Percentiles rank a stretch among this genome's conserved stretches.
Evolutionary conservation across 2,797 vertebrate species (phyloP).

Genomic region (Pitangus sulphuratus): DNA sequence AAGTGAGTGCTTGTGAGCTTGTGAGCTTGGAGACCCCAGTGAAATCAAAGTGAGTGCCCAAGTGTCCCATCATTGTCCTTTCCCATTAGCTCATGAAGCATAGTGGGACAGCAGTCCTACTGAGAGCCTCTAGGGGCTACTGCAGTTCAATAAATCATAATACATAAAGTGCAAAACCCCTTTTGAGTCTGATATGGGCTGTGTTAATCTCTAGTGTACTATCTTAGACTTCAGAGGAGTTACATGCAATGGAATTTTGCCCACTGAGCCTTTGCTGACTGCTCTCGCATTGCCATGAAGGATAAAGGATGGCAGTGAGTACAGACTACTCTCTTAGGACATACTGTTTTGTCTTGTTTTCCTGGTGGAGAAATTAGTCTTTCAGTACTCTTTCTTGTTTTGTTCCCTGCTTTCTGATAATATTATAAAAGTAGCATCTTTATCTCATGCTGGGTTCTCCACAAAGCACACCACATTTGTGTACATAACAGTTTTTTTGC

Average conservation of each 20-base stretch:
- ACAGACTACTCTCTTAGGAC: neutral
- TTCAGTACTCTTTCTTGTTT: neutral
- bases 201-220: neutral
- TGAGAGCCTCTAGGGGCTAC: conserved; percentile 52
- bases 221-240: neutral
- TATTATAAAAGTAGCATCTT: neutral
- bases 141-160: conserved; percentile 38
- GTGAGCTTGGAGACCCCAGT: neutral
- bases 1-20: neutral
- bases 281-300: accelerated
- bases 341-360: neutral
- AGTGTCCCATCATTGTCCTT: neutral
- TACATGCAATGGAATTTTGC: neutral
- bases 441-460: neutral
- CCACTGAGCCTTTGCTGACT: neutral
- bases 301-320: neutral
- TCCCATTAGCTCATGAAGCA: neutral
- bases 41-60: neutral
- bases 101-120: conserved; percentile 12
- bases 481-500: neutral
- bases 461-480: neutral
- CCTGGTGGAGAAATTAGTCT: neutral
- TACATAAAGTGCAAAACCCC: neutral
- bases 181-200: neutral
- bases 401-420: neutral